Conservation (phyloP, 2,797 vertebrate genomes). For the Siniperca undulata region DNA sequence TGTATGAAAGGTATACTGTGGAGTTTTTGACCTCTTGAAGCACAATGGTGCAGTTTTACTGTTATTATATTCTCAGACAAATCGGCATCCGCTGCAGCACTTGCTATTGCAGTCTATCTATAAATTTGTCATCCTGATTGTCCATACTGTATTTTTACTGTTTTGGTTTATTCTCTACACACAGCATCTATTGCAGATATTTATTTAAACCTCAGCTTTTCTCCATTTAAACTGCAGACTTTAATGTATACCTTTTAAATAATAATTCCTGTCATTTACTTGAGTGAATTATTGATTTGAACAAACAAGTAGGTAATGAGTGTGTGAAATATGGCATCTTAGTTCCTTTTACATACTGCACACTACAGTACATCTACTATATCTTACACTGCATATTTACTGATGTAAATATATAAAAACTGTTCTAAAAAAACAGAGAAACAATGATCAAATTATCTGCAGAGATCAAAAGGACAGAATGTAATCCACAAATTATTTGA, state of each 20-base stretch:
- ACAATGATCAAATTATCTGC: not conserved
- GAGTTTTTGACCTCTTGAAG: not conserved
- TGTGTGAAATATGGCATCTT: not conserved
- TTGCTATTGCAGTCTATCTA: too few relatives aligned
- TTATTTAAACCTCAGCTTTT: not conserved
- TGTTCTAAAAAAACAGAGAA: not conserved
- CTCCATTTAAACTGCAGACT: not conserved
- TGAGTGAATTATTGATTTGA: not conserved
- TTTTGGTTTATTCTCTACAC: too few relatives aligned
- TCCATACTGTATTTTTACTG: too few relatives aligned
- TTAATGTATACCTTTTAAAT: not conserved
- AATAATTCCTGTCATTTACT: not conserved
- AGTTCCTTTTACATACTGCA: not conserved
- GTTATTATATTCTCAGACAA: not conserved
- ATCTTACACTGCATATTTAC: not conserved
- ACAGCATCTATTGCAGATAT: too few relatives aligned
- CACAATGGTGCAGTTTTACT: not conserved
- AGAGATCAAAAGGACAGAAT: not conserved
- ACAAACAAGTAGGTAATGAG: not conserved
- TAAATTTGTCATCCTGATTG: too few relatives aligned
- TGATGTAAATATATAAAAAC: not conserved
- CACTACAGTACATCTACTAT: not conserved
- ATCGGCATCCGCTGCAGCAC: not conserved
- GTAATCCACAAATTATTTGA: not conserved
- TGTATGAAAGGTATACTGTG: not conserved